These are phyloP conservation scores for Amblyjoppa proteus DNA, from an alignment of 2,888 invertebrate species.

Conservation along the genomic window DNA sequence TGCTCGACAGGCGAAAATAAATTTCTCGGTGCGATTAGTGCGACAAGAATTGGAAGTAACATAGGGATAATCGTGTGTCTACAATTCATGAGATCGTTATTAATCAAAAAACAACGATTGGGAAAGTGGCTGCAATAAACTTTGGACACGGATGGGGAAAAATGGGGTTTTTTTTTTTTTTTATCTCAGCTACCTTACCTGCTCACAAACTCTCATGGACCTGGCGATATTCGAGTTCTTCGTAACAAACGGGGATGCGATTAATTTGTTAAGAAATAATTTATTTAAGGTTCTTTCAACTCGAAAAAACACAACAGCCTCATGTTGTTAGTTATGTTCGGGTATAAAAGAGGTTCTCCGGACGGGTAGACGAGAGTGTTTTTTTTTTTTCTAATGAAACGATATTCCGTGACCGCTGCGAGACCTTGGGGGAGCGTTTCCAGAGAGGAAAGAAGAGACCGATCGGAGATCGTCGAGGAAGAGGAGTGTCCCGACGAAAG, in stretches of 20 bases:
- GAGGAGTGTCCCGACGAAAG: neutral
- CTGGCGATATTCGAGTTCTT: slow-evolving; percentile 56
- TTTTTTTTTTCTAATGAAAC: no score
- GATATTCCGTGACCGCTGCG: neutral
- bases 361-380: no score
- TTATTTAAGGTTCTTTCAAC: slow-evolving; percentile 27
- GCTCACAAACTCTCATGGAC: slow-evolving; percentile 50
- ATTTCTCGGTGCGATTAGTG: slow-evolving; percentile 27
- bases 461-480: neutral
- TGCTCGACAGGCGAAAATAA: slow-evolving; percentile 65
- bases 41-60: slow-evolving; percentile 16
- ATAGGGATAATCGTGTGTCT: slow-evolving; percentile 27
- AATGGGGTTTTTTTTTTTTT: neutral
- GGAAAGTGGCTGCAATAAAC: neutral
- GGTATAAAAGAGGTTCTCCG: neutral
- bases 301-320: slow-evolving; percentile 66
- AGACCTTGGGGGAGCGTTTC: neutral
- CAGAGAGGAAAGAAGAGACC: neutral
- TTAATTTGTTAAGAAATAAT: slow-evolving; percentile 74
- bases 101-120: slow-evolving; percentile 7
- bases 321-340: slow-evolving; percentile 52
- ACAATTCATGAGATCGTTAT: slow-evolving; percentile 20
- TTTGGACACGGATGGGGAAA: slow-evolving; percentile 17
- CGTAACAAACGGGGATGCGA: slow-evolving; percentile 73
- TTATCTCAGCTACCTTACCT: slow-evolving; percentile 57